Evolutionary conservation across 2,113 vertebrate species (phyloP).

Genomic region (Propithecus coquereli): DNA sequence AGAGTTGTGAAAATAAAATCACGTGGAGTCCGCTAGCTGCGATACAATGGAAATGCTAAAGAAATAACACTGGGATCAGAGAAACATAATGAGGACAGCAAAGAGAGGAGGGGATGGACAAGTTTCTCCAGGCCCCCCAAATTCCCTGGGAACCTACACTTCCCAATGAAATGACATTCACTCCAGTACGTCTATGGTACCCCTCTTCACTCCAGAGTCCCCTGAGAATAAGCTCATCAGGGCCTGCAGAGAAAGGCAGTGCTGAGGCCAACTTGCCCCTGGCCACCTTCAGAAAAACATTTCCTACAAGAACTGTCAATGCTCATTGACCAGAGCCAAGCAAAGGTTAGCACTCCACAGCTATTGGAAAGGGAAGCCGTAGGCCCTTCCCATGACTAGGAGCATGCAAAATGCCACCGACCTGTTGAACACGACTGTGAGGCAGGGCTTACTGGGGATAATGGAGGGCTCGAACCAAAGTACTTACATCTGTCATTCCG

Average conservation of each 20-base stretch:
- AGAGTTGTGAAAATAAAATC: slow-evolving; percentile 66
- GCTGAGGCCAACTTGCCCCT: slow-evolving; percentile 1
- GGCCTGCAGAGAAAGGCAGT: neutral
- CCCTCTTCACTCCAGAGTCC: neutral
- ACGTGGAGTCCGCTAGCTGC: neutral
- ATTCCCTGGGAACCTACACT: slow-evolving; percentile 11
- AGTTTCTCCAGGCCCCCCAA: neutral
- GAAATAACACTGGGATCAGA: slow-evolving; percentile 21
- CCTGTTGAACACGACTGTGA: slow-evolving; percentile 72
- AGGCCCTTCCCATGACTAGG: neutral
- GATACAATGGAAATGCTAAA: slow-evolving; percentile 41
- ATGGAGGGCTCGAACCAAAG: slow-evolving; percentile 54
- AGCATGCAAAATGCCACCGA: slow-evolving; percentile 24
- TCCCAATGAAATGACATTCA: slow-evolving; percentile 20
- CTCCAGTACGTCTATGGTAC: neutral
- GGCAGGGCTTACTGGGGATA: slow-evolving; percentile 36
- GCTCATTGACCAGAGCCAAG: slow-evolving; percentile 33
- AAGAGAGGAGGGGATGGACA: neutral
- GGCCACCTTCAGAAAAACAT: slow-evolving; percentile 30
- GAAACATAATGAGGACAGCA: slow-evolving; percentile 8
- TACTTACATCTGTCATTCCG: slow-evolving; percentile 99
- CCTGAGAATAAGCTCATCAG: slow-evolving; percentile 19
- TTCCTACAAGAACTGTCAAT: slow-evolving; percentile 21
- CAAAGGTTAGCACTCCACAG: slow-evolving; percentile 7
- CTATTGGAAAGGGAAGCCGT: neutral